Percentiles rank a stretch among this genome's conserved stretches.
phyloP scores from a whole-genome alignment of 1,140 invertebrate species.

The Acromyrmex charruanus region DNA sequence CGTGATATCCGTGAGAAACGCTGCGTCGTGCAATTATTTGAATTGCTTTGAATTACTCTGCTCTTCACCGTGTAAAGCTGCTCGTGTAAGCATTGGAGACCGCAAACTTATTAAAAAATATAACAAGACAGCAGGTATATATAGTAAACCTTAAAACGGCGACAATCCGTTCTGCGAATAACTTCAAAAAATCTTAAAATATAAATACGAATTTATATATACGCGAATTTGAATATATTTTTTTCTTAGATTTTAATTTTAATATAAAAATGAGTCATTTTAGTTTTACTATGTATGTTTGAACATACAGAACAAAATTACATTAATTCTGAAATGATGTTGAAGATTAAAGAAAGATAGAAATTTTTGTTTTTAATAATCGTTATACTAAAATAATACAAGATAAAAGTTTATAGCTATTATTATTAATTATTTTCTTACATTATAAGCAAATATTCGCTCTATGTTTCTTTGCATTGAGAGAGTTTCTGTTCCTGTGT shows the following conservation, averaged over 20 bases:
- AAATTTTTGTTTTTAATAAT: not conserved
- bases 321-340: not conserved
- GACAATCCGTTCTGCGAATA: not conserved
- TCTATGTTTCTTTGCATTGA: not conserved
- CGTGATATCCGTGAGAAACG: slow-evolving; percentile 23
- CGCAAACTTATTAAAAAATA: not conserved
- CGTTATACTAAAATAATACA: not conserved
- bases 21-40: slow-evolving; percentile 68
- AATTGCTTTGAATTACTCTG: slow-evolving; percentile 55
- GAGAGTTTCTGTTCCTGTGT: not conserved
- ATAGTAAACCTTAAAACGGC: not conserved
- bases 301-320: not conserved
- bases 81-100: not conserved
- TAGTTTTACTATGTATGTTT: not conserved
- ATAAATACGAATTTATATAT: not conserved
- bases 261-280: not conserved
- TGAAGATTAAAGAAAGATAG: not conserved
- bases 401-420: not conserved
- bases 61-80: not conserved
- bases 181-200: not conserved
- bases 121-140: not conserved
- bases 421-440: slow-evolving; percentile 10
- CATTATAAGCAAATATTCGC: not conserved
- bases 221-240: not conserved
- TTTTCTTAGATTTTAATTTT: not conserved